Evolutionary conservation across 1,140 invertebrate genomes (phyloP).

Genomic region (Heliconius hewitsoni): DNA sequence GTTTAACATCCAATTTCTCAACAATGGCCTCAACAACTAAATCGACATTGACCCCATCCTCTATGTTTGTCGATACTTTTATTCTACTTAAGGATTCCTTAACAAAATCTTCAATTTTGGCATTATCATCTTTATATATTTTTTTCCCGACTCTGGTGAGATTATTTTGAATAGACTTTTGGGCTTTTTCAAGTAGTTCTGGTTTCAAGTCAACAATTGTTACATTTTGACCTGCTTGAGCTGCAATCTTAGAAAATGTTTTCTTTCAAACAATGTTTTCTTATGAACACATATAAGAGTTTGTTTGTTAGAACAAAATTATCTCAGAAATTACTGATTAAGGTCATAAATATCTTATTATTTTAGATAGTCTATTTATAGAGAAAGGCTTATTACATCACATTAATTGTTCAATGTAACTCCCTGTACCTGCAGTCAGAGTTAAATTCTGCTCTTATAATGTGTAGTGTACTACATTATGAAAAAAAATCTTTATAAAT

Average conservation of each 20-base stretch:
- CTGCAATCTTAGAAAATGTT: conserved; percentile 84
- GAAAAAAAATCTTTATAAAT: too few relatives aligned
- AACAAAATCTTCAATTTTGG: conserved; percentile 84
- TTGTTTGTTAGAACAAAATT: too few relatives aligned
- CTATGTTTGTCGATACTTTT: conserved; percentile 73
- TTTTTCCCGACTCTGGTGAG: conserved; percentile 89
- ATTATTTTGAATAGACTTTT: conserved; percentile 85
- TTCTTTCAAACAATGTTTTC: neutral
- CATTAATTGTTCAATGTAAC: too few relatives aligned
- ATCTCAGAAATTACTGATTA: too few relatives aligned
- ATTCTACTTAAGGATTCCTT: conserved; percentile 83
- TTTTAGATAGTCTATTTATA: too few relatives aligned
- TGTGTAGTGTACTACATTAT: too few relatives aligned
- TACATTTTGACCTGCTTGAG: conserved; percentile 89
- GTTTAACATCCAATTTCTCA: conserved; percentile 90
- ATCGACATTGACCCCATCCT: conserved; percentile 81
- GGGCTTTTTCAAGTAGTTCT: conserved; percentile 86
- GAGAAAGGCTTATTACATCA: too few relatives aligned
- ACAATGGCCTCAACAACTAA: conserved; percentile 93
- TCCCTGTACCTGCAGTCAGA: too few relatives aligned
- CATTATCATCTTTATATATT: conserved; percentile 85
- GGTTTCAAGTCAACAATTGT: conserved; percentile 88
- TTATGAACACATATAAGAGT: neutral
- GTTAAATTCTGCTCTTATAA: too few relatives aligned
- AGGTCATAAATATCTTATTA: too few relatives aligned